These are phyloP conservation scores for Orchesella cincta DNA, from an alignment of 1,140 invertebrate genomes.

Conservation along the genomic window DNA sequence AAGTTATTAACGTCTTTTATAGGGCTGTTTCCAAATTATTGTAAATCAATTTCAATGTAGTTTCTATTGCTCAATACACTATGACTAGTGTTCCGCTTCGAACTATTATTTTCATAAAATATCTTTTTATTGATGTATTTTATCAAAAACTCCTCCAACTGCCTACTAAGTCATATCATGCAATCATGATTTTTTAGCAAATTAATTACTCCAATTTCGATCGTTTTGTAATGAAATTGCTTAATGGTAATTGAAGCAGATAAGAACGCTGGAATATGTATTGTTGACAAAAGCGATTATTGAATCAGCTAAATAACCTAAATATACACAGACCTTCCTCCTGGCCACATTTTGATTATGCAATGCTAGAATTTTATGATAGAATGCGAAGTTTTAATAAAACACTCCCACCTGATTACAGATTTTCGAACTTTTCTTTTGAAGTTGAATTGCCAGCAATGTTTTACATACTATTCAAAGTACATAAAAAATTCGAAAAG, in stretches of 20 bases:
- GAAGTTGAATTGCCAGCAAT: neutral
- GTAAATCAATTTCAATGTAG: too few relatives aligned
- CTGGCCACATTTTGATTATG: neutral
- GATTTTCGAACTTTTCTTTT: neutral
- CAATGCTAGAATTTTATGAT: neutral
- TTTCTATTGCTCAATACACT: too few relatives aligned
- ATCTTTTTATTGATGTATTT: too few relatives aligned
- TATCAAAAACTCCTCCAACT: too few relatives aligned
- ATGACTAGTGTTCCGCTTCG: too few relatives aligned
- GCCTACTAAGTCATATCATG: too few relatives aligned
- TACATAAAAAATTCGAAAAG: constrained; percentile 14
- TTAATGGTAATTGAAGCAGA: neutral
- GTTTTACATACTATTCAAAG: constrained; percentile 17
- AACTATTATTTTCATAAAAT: too few relatives aligned
- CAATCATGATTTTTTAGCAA: too few relatives aligned
- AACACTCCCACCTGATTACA: too few relatives aligned
- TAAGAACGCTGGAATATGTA: constrained; percentile 23
- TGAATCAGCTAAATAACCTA: neutral
- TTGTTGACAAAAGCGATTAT: constrained; percentile 11
- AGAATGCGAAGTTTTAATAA: neutral
- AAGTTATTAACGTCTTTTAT: too few relatives aligned
- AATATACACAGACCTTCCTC: neutral
- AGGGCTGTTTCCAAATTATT: too few relatives aligned
- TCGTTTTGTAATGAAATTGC: neutral
- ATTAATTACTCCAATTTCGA: neutral